Evolutionary conservation across 2,888 invertebrate genomes (phyloP).

Genomic region (Synergus umbraculus): DNA sequence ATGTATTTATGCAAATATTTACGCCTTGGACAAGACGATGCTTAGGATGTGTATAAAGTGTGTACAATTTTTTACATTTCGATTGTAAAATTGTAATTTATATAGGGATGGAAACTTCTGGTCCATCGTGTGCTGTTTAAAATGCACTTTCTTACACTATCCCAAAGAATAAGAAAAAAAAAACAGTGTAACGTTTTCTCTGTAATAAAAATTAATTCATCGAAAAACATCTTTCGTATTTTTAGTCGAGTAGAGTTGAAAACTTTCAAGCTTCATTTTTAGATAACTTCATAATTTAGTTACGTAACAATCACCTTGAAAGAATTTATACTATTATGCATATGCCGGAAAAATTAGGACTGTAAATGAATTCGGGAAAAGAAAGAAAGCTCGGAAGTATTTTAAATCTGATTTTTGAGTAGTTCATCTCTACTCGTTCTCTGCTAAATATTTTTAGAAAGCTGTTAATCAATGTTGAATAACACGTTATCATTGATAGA

Average conservation of each 20-base stretch:
- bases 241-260: neutral
- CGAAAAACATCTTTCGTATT: slow-evolving; percentile 42
- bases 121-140: slow-evolving; percentile 62
- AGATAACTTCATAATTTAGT: too few relatives aligned
- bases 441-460: neutral
- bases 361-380: too few relatives aligned
- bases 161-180: slow-evolving; percentile 65
- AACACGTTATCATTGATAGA: slow-evolving; percentile 44
- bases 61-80: slow-evolving; percentile 69
- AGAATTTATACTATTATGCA: too few relatives aligned
- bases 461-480: slow-evolving; percentile 15
- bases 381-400: too few relatives aligned
- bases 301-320: too few relatives aligned
- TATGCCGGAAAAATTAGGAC: too few relatives aligned
- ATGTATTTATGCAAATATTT: slow-evolving; percentile 16
- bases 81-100: slow-evolving; percentile 73
- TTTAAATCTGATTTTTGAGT: neutral
- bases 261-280: too few relatives aligned
- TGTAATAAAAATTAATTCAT: slow-evolving; percentile 68
- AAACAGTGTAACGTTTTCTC: slow-evolving; percentile 70
- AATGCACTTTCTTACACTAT: slow-evolving; percentile 71
- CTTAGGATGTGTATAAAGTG: slow-evolving; percentile 59
- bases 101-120: slow-evolving; percentile 45
- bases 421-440: neutral
- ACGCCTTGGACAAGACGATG: neutral